Conservation (phyloP, 2,888 invertebrate species). For the Cryptophagus acutangulus region DNA sequence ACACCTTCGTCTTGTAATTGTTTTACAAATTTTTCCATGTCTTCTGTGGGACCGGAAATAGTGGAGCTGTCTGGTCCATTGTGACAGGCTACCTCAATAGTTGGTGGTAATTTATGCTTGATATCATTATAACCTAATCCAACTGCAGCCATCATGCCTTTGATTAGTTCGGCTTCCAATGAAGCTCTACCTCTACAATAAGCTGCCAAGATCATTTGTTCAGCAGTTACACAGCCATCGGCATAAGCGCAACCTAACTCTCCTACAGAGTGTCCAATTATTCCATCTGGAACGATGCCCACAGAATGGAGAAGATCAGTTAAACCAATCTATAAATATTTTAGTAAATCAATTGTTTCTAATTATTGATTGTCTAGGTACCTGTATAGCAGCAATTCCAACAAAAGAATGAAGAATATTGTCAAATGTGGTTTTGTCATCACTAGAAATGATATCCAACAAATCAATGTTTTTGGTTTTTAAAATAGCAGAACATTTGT, state of each 20-base stretch:
- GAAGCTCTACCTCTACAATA: slow-evolving; percentile 79
- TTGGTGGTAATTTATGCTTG: slow-evolving; percentile 60
- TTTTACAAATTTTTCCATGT: slow-evolving; percentile 57
- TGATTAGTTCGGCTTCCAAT: slow-evolving; percentile 62
- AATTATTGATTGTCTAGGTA: slow-evolving; percentile 26
- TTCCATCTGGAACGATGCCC: slow-evolving; percentile 65
- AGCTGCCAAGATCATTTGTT: slow-evolving; percentile 79
- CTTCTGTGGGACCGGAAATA: slow-evolving; percentile 67
- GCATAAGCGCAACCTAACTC: slow-evolving; percentile 95
- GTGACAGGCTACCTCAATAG: slow-evolving; percentile 73
- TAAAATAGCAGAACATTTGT: slow-evolving; percentile 54
- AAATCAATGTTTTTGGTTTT: slow-evolving; percentile 59
- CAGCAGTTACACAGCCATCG: slow-evolving; percentile 83
- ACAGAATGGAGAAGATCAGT: slow-evolving; percentile 56
- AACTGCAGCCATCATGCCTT: slow-evolving; percentile 85
- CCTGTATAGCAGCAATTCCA: slow-evolving; percentile 65
- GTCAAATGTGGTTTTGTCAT: slow-evolving; percentile 56
- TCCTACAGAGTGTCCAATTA: slow-evolving; percentile 89
- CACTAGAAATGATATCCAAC: slow-evolving; percentile 54
- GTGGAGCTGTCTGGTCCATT: slow-evolving; percentile 74
- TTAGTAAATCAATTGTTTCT: not conserved
- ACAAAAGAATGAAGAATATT: slow-evolving; percentile 67
- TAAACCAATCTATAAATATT: slow-evolving; percentile 38
- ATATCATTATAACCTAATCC: slow-evolving; percentile 54
- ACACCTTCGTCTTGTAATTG: slow-evolving; percentile 61